A percentile compares a stretch with the other conserved stretches of the same genome.
phyloP scores from a whole-genome alignment of 2,888 invertebrate genomes.

The Melanchra persicariae region DNA sequence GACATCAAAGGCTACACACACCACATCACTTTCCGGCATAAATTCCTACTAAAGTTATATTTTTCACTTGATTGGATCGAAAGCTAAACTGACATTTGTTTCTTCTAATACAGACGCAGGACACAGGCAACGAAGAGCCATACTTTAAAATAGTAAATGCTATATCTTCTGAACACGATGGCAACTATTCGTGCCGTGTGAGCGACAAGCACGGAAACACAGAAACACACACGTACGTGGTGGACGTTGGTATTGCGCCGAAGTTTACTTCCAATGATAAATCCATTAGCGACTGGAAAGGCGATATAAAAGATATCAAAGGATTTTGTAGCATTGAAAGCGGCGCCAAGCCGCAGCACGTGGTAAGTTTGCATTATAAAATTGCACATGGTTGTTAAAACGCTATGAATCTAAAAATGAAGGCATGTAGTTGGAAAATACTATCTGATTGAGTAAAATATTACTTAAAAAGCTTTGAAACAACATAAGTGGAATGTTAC shows the following conservation, averaged over 20 bases:
- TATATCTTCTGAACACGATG: slow-evolving; percentile 27
- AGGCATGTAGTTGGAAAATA: too few species aligned
- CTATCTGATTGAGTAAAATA: too few species aligned
- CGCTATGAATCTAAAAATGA: neutral
- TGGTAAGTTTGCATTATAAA: slow-evolving; percentile 39
- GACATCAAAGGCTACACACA: too few species aligned
- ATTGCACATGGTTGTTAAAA: neutral
- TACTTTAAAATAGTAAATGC: slow-evolving; percentile 35
- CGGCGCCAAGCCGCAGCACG: slow-evolving; percentile 37
- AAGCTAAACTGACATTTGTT: neutral
- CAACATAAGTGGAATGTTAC: too few species aligned
- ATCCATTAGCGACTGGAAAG: slow-evolving; percentile 21
- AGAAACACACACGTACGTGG: slow-evolving; percentile 51
- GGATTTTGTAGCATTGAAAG: slow-evolving; percentile 27
- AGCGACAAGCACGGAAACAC: slow-evolving; percentile 46
- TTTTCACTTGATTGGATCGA: neutral
- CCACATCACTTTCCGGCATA: too few species aligned
- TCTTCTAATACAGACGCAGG: neutral
- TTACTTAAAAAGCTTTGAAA: too few species aligned
- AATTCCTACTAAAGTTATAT: neutral
- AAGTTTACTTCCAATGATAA: slow-evolving; percentile 8
- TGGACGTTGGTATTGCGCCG: slow-evolving; percentile 57
- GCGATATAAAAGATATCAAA: slow-evolving; percentile 10
- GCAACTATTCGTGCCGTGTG: slow-evolving; percentile 65
- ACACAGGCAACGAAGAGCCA: slow-evolving; percentile 8